Conservation (phyloP, 2,888 invertebrate genomes). For the Drosophila heteroneura region DNA sequence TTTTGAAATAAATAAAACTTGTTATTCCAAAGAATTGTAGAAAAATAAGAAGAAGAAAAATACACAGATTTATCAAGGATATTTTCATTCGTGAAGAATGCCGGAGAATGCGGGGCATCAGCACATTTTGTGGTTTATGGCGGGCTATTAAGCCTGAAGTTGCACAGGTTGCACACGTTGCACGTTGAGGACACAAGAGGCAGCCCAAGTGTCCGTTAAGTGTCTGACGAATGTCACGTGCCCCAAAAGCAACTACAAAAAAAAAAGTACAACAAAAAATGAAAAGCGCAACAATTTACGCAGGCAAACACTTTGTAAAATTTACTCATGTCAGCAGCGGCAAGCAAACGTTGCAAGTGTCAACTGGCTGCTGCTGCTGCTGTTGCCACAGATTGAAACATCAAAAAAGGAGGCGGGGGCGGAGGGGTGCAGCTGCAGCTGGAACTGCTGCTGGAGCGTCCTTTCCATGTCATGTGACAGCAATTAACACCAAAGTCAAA, state of each 20-base stretch:
- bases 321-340: slow-evolving; percentile 67
- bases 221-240: slow-evolving; percentile 71
- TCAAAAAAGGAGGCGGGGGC: slow-evolving; percentile 29
- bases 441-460: slow-evolving; percentile 51
- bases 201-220: slow-evolving; percentile 64
- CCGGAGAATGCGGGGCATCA: background rate
- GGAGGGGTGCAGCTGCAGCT: background rate
- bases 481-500: slow-evolving; percentile 76
- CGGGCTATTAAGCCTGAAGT: background rate
- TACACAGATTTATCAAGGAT: background rate
- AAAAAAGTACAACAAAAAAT: background rate
- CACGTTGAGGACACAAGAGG: background rate
- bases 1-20: background rate
- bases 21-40: background rate
- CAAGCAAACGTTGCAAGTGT: slow-evolving; percentile 46
- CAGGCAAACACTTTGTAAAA: slow-evolving; percentile 70
- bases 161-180: slow-evolving; percentile 20
- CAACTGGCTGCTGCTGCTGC: slow-evolving; percentile 16
- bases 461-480: slow-evolving; percentile 71
- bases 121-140: background rate
- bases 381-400: slow-evolving; percentile 67
- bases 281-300: slow-evolving; percentile 66
- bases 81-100: background rate
- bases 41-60: background rate
- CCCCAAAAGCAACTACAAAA: slow-evolving; percentile 21